Evolutionary conservation across 2,888 invertebrate genomes (phyloP), one percentile per base, ranked within the genome.

Genomic region (Mesorhabditis spiculigera): DNA sequence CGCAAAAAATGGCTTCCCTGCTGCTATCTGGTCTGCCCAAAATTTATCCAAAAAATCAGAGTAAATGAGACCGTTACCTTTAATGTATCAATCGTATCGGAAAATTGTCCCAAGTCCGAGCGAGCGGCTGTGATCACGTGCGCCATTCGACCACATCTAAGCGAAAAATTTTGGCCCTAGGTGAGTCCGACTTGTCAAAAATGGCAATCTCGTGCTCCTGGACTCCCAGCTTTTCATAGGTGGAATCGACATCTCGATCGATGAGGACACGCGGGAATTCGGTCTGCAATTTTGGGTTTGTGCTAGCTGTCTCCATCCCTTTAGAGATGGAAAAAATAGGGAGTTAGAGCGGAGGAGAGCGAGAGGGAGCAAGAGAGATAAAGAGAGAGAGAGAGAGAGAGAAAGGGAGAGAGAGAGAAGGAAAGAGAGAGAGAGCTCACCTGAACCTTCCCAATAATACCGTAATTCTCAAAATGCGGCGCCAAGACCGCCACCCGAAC

Each of bases 211-310:
- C 58, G 58, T 50, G 58, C 58, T 50, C 58, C 58, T 50, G 58
- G 58, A 50, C n/a, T 3, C 58, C 58, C 58, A 50, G 58, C n/a
- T n/a, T 50, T 50, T 50, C 58, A 50, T 50, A 50, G 58, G 58
- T 50, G 10, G 58, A 50, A 50, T 50, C 58, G 58, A 50, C 58
- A n/a, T 50, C 58, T 50, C n/a, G 8, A 50, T 50, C 58, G 58
- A 50, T 50, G 58, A 50, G 58, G 8, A 50, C 58, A 13, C 58
- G 58, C 58, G 58, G 58, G 58, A 50, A 50, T 50, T 50, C 58
- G 8, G 58, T 50, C 58, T 50, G 3, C 0, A 50, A 1, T 3
- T 28, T 28, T 28, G 28, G 3, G 1, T 28, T 28, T 28, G 28
- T 28, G 28, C 28, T 28, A 28, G 28, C 28, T 28, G 28, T 28